A percentile compares a stretch with the other conserved stretches of the same genome.
Evolutionary conservation across 2,888 invertebrate genomes (phyloP).

Genomic region (Augochlorella aurata): DNA sequence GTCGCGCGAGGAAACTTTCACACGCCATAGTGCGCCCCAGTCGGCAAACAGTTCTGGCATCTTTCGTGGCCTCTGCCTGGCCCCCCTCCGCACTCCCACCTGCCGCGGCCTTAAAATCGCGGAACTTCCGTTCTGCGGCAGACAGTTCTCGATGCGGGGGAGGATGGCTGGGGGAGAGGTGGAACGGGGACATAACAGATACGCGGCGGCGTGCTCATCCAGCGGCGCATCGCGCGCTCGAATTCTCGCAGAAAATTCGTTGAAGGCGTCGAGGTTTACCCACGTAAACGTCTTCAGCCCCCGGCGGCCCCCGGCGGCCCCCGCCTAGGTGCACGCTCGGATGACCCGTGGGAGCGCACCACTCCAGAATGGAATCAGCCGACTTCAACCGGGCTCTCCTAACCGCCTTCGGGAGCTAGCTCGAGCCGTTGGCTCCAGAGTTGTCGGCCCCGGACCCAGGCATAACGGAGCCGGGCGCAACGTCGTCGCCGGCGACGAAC

Average conservation of each 20-base stretch:
- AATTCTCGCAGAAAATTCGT: slow-evolving; percentile 58
- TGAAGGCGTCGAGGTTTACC: slow-evolving; percentile 66
- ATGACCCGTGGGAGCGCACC: slow-evolving; percentile 59
- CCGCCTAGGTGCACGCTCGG: slow-evolving; percentile 62
- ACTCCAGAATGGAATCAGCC: slow-evolving; percentile 46
- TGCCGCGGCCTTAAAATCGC: slow-evolving; percentile 60
- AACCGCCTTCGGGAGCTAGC: slow-evolving; percentile 38
- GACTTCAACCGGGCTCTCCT: slow-evolving; percentile 31
- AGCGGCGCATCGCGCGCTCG: slow-evolving; percentile 21
- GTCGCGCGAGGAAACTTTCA: slow-evolving; percentile 30
- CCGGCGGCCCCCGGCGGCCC: slow-evolving; percentile 45
- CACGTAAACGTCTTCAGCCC: slow-evolving; percentile 74
- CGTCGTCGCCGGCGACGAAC: slow-evolving; percentile 51
- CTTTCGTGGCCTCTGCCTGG: slow-evolving; percentile 10
- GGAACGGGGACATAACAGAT: slow-evolving; percentile 29
- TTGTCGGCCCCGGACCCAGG: slow-evolving; percentile 19
- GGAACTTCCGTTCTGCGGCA: slow-evolving; percentile 51
- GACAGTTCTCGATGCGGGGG: slow-evolving; percentile 66
- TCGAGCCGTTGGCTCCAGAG: slow-evolving; percentile 15
- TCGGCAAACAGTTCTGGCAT: slow-evolving; percentile 39
- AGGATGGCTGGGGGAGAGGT: not conserved
- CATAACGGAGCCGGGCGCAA: not conserved
- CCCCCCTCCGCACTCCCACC: slow-evolving; percentile 19
- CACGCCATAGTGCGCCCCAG: slow-evolving; percentile 23
- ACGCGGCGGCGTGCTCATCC: slow-evolving; percentile 27